A percentile compares a stretch with the other conserved stretches of the same genome.
Conservation (phyloP, 1,140 invertebrate genomes). For the Dufourea novaeangliae region DNA sequence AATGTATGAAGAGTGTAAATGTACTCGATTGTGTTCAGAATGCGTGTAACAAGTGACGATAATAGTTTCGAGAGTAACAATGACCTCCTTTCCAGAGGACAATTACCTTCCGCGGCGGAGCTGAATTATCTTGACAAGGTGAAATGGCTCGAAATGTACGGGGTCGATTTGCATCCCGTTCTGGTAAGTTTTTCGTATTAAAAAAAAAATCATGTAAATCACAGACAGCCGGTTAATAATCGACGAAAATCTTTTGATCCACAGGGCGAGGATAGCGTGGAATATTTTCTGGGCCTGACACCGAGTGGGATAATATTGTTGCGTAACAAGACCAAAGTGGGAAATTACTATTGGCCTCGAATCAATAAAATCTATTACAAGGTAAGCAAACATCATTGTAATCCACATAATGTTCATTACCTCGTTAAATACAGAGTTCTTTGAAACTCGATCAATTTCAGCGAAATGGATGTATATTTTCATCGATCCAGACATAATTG, state of each 20-base stretch:
- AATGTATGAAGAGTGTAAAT: too few relatives aligned
- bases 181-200: slow-evolving; percentile 82
- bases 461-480: too few relatives aligned
- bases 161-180: slow-evolving; percentile 90
- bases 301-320: slow-evolving; percentile 98
- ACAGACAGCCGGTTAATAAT: too few relatives aligned
- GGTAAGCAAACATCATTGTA: slow-evolving; percentile 71
- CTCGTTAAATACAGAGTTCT: too few relatives aligned
- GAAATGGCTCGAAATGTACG: slow-evolving; percentile 92
- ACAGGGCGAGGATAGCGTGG: slow-evolving; percentile 97
- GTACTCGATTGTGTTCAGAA: too few relatives aligned
- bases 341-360: slow-evolving; percentile 99
- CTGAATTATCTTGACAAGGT: slow-evolving; percentile 90
- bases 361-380: slow-evolving; percentile 98
- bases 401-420: too few relatives aligned
- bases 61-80: background rate
- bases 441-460: too few relatives aligned
- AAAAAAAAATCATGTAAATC: background rate
- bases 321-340: slow-evolving; percentile 97
- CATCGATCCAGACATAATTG: too few relatives aligned
- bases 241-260: slow-evolving; percentile 68
- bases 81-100: slow-evolving; percentile 82
- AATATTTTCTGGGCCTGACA: slow-evolving; percentile 98
- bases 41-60: background rate
- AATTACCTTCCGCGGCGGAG: slow-evolving; percentile 87